Conservation (phyloP, 2,888 invertebrate genomes). For the Malthinus seriepunctatus region DNA sequence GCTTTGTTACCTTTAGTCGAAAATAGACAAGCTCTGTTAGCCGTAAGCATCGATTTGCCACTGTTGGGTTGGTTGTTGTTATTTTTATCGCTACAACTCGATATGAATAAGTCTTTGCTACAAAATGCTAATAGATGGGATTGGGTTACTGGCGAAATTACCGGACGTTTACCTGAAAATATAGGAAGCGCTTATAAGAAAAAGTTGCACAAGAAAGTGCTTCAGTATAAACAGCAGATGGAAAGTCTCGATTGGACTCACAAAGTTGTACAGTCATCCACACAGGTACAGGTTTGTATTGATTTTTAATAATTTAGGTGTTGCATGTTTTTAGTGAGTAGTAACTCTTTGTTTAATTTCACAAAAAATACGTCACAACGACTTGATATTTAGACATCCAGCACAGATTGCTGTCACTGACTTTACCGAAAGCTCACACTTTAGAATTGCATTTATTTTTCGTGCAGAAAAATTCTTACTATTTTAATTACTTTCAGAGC, state of each 20-base stretch:
- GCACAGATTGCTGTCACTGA: no score
- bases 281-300: conserved; percentile 50
- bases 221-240: conserved; percentile 68
- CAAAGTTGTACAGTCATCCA: conserved; percentile 62
- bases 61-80: conserved; percentile 76
- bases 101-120: conserved; percentile 44
- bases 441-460: background rate
- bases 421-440: background rate
- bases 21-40: conserved; percentile 54
- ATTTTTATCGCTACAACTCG: conserved; percentile 75
- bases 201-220: conserved; percentile 72
- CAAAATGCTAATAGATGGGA: conserved; percentile 73
- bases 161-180: conserved; percentile 53
- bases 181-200: conserved; percentile 58
- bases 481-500: no score
- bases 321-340: background rate
- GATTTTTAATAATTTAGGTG: conserved; percentile 15
- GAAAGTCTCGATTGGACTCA: conserved; percentile 71
- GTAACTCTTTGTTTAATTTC: no score
- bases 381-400: no score
- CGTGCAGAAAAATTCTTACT: no score
- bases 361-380: no score
- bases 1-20: conserved; percentile 58
- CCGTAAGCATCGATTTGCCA: conserved; percentile 65
- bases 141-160: conserved; percentile 81